Base-by-base conservation (phyloP, 2,888 invertebrate genomes). In the Phoenoteleia sp. region DNA sequence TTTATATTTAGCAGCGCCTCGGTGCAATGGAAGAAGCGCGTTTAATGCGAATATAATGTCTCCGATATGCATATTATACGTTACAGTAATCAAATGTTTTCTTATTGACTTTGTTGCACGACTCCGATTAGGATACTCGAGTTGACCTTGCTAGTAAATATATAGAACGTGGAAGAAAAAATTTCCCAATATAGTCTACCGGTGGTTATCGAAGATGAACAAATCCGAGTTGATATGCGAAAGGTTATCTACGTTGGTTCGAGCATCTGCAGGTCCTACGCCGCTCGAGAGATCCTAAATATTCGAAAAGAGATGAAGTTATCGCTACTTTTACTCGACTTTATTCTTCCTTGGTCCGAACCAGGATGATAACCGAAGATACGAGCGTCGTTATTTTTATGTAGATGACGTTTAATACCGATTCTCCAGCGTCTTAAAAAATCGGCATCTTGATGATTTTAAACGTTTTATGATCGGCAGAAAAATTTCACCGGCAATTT, bases 61-160 rank as follows among this genome's bases (percentile, higher is more conserved):
- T 15, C 56, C 15, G 33, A 45, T 67, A 72, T 72, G 62, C 42
- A 23, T 19, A n/a, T 25, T 3, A 4, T 3, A 7, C 15, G 3
- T 9, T 13, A 0, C 9, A 27, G 33, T 64, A 72, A 80, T 80
- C 58, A 58, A 64, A 23, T 25, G 74, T 19, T 49, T 62, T 76
- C 60, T 81, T 69, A 71, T 71, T 81, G 60, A 64, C 71, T 76
- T 29, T 62, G 56, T 49, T 56, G 62, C 52, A 60, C 21, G 74
- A 74, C 17, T 62, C 27, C 29, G 81, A 76, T 76, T 76, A 56
- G 54, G 62, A 76, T 52, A 81, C 69, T 76, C 81, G 27, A 5
- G 21, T 15, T 25, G 81, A 33, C 81, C 81, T 81, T 81, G 81
- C 62, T 81, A 76, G n/a, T n/a, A n/a, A n/a, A n/a, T n/a, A 76